Evolutionary conservation across 2,888 invertebrate genomes (phyloP), one percentile per base, ranked within the genome.

Genomic region (Ichneumoninae sp.): DNA sequence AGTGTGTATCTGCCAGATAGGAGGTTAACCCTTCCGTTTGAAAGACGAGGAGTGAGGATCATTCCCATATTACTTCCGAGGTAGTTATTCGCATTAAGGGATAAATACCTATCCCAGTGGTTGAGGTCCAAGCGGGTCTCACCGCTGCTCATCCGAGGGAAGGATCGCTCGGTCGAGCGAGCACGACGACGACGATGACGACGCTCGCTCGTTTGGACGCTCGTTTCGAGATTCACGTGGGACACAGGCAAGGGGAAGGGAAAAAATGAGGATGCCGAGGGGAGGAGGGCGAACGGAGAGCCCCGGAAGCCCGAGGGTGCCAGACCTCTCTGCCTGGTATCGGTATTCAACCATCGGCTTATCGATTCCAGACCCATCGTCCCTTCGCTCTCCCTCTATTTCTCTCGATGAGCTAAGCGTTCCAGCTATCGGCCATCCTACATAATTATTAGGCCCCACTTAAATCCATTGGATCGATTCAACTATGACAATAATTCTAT

Each of bases 281-380:
- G 54, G 16, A 19, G 54, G 26, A 57, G 47, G 36, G 22, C 36
- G 70, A 69, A 65, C 65, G 75, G 50, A 76, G 62, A 75, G 75
- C 50, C 50, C 81, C 85, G 86, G 80, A 85, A 85, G 82, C 76
- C 44, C 30, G 66, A 83, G 84, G 77, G 82, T 84, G 82, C 78
- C n/a, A 66, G 75, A 65, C 50, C 76, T 66, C 76, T 50, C 16
- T n/a, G 36, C 5, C 44, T 36, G 80, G 82, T 86, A 85, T 86
- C 84, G 86, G 84, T 82, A 80, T 65, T 82, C 78, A 72, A 76
- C 84, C 86, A 88, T 87, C 86, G 86, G 85, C 87, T 89, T 89
- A 89, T 89, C 88, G 89, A 89, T 89, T 88, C 82, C 44, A 52
- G 76, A 84, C 79, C 69, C 76, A 80, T 78, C 74, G 8, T 33